Evolutionary conservation across 2,888 invertebrate genomes (phyloP).

Genomic region (Lypha dubia): DNA sequence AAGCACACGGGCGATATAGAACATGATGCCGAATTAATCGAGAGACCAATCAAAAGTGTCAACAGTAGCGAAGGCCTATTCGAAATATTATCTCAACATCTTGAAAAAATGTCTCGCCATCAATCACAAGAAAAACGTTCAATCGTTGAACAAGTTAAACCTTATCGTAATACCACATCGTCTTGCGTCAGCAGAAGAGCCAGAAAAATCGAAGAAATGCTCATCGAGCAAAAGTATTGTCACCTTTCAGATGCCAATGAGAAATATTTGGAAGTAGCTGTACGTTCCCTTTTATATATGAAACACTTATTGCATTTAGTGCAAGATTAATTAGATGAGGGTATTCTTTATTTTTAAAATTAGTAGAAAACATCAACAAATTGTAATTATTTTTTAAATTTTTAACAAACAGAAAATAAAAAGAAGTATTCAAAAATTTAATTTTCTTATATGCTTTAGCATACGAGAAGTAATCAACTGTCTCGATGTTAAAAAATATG

Average conservation of each 20-base stretch:
- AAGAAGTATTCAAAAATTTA: too few relatives aligned
- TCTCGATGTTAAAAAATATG: too few relatives aligned
- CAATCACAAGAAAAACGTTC: conserved; percentile 71
- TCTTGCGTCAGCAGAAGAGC: conserved; percentile 76
- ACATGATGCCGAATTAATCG: background rate
- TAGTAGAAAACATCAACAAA: background rate
- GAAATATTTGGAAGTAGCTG: conserved; percentile 76
- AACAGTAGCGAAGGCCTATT: conserved; percentile 71
- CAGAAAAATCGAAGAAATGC: conserved; percentile 75
- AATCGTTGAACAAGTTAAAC: conserved; percentile 67
- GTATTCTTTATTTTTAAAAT: conserved; percentile 39
- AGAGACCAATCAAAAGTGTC: conserved; percentile 1
- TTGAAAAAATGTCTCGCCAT: conserved; percentile 72
- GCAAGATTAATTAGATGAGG: background rate
- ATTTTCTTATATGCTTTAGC: too few relatives aligned
- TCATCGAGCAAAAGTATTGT: conserved; percentile 76
- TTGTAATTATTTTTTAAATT: background rate
- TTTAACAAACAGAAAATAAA: too few relatives aligned
- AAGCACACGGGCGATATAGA: conserved; percentile 6
- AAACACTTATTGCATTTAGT: conserved; percentile 75
- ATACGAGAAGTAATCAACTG: too few relatives aligned
- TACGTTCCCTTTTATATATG: conserved; percentile 78
- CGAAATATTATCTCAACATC: conserved; percentile 74
- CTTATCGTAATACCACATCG: conserved; percentile 73
- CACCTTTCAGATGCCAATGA: conserved; percentile 73